These are phyloP conservation scores for Nemotelus pantherinus DNA, from an alignment of 2,888 invertebrate genomes.

Conservation along the genomic window DNA sequence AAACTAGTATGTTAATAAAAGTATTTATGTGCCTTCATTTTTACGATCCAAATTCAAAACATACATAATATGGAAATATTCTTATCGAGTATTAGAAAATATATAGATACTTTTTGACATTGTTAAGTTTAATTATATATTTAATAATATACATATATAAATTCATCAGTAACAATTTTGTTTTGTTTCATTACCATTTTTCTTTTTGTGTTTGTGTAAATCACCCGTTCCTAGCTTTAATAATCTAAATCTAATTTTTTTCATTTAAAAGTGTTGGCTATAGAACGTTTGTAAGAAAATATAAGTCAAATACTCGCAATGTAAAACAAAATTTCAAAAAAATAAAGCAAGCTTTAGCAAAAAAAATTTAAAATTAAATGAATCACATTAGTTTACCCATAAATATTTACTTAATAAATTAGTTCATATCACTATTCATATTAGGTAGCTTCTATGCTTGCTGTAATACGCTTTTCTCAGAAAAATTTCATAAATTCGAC, in stretches of 20 bases:
- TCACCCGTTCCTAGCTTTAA: slow-evolving; percentile 39
- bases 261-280: too few species aligned
- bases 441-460: too few species aligned
- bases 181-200: not conserved
- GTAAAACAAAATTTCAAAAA: slow-evolving; percentile 1
- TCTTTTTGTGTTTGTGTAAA: not conserved
- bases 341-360: not conserved
- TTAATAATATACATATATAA: slow-evolving; percentile 31
- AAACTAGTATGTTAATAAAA: too few species aligned
- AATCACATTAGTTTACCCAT: not conserved
- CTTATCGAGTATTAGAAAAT: slow-evolving; percentile 13
- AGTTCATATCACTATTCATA: too few species aligned
- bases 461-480: too few species aligned
- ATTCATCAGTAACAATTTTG: slow-evolving; percentile 35
- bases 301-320: not conserved
- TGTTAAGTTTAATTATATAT: slow-evolving; percentile 15
- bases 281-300: not conserved
- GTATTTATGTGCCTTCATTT: not conserved
- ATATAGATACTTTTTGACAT: slow-evolving; percentile 1
- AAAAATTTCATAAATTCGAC: too few species aligned
- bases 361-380: not conserved
- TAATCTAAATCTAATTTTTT: not conserved
- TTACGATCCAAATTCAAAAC: not conserved
- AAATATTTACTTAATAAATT: too few species aligned
- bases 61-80: not conserved